Evolutionary conservation across 2,113 vertebrate genomes (phyloP), one percentile per base, ranked within the genome.

Genomic region (Rhinogobius similis): DNA sequence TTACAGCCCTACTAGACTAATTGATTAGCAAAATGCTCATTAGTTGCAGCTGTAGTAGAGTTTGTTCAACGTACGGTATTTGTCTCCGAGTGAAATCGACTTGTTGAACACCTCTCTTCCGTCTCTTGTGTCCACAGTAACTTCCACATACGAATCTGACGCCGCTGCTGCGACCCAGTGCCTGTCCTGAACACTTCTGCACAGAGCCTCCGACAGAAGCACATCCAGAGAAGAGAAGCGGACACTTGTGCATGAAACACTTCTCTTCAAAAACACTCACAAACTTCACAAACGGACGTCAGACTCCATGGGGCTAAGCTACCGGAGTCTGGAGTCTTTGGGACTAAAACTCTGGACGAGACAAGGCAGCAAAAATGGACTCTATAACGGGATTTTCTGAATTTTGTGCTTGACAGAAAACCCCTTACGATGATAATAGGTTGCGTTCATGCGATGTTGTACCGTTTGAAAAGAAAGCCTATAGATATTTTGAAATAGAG

Each of bases 71-170:
- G 9, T 36, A n/a, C n/a, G n/a, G n/a, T n/a, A 36, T 36, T 36
- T 36, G 32, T 36, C 32, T 36, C 32, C n/a, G n/a, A n/a, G n/a
- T n/a, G n/a, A n/a, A n/a, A n/a, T n/a, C n/a, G n/a, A n/a, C n/a
- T n/a, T n/a, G n/a, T n/a, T 36, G 6, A 12, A 21, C n/a, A 23
- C 3, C 14, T 24, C 38, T 6, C 1, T 39, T 10, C 26, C n/a
- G 11, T 21, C 10, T 64, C 4, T 68, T 24, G 71, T 50, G 70
- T 2, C 52, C 90, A 36, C 89, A 99, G 97, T 91, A 99, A 96
- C 77, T 99, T 99, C 87, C 97, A 99, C 85, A 93, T 99, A 91
- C 93, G 96, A 85, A 98, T 99, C 91, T 99, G 92, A 98, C 39
- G 65, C 3, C 62, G 58, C 70, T 59, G 56, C 50, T 69, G 2